Evolutionary conservation across 2,888 invertebrate genomes (phyloP).

Genomic region (Caenorhabditis virilis): DNA sequence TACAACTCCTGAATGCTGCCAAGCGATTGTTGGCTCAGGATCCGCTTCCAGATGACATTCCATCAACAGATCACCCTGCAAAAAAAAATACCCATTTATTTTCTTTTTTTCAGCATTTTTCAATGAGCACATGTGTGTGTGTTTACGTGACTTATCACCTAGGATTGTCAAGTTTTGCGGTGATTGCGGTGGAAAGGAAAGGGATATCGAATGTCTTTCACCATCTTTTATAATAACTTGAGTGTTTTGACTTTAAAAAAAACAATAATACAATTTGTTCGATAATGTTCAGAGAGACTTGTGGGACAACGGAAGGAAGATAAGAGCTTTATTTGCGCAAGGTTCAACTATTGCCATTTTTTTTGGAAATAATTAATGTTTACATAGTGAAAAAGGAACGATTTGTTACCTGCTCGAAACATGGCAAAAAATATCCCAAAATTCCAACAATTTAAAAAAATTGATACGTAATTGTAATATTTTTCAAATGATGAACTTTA

Average conservation of each 20-base stretch:
- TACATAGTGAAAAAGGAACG: no score
- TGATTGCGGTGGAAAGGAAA: background rate
- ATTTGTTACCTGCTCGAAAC: no score
- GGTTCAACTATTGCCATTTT: no score
- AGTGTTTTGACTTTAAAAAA: background rate
- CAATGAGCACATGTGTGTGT: background rate
- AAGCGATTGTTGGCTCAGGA: conserved; percentile 62
- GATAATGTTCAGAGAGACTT: no score
- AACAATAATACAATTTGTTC: no score
- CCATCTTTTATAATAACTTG: background rate
- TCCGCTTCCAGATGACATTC: conserved; percentile 68
- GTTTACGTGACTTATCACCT: background rate
- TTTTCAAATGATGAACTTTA: no score
- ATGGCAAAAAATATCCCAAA: no score
- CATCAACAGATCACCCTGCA: conserved; percentile 68
- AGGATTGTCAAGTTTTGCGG: background rate
- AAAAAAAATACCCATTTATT: background rate
- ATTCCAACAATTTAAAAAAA: no score
- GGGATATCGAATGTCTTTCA: background rate
- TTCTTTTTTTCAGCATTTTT: background rate
- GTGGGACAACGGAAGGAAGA: no score
- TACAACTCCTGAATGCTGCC: conserved; percentile 63
- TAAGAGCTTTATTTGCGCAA: no score
- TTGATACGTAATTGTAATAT: no score
- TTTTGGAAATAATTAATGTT: no score